phyloP scores from a whole-genome alignment of 2,888 invertebrate genomes.

The Gymnocheta viridis region DNA sequence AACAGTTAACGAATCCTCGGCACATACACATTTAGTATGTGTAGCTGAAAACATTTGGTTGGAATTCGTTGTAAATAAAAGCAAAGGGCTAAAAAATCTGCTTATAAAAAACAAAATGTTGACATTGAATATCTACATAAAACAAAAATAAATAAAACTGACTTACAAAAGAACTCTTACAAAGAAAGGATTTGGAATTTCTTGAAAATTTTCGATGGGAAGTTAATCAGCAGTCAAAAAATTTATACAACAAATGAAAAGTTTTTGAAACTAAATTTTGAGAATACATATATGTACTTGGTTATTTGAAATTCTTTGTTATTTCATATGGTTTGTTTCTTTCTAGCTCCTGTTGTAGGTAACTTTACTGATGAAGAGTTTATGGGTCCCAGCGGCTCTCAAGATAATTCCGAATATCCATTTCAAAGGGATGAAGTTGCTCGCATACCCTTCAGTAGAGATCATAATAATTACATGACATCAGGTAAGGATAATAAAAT shows the following conservation, averaged over 20 bases:
- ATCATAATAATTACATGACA: conserved; percentile 71
- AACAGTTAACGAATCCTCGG: too few relatives aligned
- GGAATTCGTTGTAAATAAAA: conserved; percentile 12
- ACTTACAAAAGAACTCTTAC: neutral
- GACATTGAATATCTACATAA: conserved; percentile 63
- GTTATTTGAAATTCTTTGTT: neutral
- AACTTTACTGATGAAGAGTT: conserved; percentile 86
- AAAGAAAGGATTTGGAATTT: neutral
- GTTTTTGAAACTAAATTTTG: too few relatives aligned
- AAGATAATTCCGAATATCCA: conserved; percentile 85
- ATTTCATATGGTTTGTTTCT: neutral
- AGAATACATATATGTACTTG: too few relatives aligned
- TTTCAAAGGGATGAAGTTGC: conserved; percentile 88
- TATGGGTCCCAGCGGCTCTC: conserved; percentile 79
- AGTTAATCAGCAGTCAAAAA: too few relatives aligned
- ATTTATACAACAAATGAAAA: too few relatives aligned
- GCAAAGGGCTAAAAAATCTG: conserved; percentile 23
- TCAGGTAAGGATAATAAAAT: conserved; percentile 80
- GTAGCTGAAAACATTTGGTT: conserved; percentile 5
- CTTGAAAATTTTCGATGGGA: too few relatives aligned
- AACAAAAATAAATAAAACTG: too few relatives aligned
- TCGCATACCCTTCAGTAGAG: conserved; percentile 71
- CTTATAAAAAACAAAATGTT: conserved; percentile 60
- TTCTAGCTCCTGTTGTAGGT: conserved; percentile 84
- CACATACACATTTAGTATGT: too few relatives aligned